Conservation (phyloP, 2,888 invertebrate genomes). For the Sarcophaga rosellei region DNA sequence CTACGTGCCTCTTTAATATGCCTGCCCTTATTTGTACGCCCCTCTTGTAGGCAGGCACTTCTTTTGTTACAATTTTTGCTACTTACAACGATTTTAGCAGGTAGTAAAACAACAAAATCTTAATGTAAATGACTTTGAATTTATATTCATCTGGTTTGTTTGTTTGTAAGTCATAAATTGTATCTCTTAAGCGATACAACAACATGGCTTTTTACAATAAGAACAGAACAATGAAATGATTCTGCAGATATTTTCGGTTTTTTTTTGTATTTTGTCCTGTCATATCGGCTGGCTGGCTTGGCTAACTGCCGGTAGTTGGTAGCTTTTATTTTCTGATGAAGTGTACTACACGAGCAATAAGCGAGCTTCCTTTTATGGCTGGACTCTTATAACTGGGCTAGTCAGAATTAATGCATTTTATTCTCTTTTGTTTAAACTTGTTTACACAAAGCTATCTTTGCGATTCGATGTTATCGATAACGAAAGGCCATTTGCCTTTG, state of each 20-base stretch:
- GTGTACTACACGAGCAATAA: background rate
- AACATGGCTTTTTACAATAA: background rate
- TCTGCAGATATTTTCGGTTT: background rate
- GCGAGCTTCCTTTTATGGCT: constrained; percentile 57
- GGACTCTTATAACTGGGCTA: background rate
- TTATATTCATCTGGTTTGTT: constrained; percentile 9
- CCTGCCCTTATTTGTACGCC: background rate
- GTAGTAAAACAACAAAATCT: constrained; percentile 3
- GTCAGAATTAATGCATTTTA: background rate
- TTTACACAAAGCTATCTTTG: too few relatives aligned
- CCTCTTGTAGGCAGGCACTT: constrained; percentile 10
- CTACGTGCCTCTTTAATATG: background rate
- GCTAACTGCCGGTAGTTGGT: background rate
- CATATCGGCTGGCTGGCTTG: constrained; percentile 9
- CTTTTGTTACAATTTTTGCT: constrained; percentile 30
- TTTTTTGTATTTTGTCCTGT: constrained; percentile 31
- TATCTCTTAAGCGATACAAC: constrained; percentile 5
- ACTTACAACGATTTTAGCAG: background rate
- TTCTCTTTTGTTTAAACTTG: background rate
- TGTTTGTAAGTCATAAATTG: background rate
- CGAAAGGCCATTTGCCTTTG: background rate
- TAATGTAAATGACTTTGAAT: constrained; percentile 1
- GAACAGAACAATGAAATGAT: constrained; percentile 46
- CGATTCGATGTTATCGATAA: too few relatives aligned
- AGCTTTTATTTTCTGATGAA: constrained; percentile 20